Conservation (phyloP, 2,797 vertebrate genomes). For the Poliocrania exsul region DNA sequence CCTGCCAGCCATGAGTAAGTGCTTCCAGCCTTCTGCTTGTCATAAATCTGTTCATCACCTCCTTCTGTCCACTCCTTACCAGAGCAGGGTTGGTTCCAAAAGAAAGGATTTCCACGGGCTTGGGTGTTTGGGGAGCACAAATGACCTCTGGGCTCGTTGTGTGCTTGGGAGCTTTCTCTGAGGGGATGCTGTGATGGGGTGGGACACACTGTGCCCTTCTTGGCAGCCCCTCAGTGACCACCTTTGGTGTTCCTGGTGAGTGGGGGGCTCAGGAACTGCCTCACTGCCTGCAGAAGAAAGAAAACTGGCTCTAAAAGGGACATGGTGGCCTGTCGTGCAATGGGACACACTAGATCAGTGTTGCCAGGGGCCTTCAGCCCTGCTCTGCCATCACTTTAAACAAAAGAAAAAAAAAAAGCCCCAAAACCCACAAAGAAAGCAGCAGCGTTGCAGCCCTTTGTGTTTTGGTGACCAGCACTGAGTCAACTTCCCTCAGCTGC, state of each 20-base stretch:
- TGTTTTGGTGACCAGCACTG: accelerated
- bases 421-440: not conserved
- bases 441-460: not conserved
- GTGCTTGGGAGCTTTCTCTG: not conserved
- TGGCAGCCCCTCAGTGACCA: not conserved
- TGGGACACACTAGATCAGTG: not conserved
- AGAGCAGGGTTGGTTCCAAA: not conserved
- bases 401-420: accelerated
- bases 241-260: not conserved
- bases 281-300: not conserved
- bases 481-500: not conserved
- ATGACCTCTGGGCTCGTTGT: accelerated
- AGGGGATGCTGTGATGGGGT: not conserved
- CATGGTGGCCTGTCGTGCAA: not conserved
- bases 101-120: not conserved
- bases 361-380: not conserved
- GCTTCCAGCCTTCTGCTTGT: constrained; percentile 30
- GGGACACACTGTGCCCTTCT: not conserved
- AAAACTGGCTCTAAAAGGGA: not conserved
- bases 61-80: not conserved
- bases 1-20: not conserved
- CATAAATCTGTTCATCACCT: not conserved
- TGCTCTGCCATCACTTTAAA: not conserved
- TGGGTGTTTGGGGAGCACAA: not conserved
- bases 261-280: not conserved